A percentile compares a stretch with the other conserved stretches of the same genome.
Evolutionary conservation across 2,113 vertebrate genomes (phyloP).

Genomic region (Rhinoderma darwinii): DNA sequence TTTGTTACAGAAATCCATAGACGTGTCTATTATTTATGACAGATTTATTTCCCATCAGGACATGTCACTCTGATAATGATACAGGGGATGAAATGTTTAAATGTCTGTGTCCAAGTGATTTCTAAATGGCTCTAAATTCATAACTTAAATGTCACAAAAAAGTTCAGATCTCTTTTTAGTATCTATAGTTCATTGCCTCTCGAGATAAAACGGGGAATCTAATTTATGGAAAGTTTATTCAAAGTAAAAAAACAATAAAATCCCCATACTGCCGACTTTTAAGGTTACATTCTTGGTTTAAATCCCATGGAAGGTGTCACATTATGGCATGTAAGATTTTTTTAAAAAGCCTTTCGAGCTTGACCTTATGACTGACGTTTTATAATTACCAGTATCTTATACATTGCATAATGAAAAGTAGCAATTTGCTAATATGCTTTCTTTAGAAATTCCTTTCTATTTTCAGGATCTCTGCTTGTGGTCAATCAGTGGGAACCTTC

Average conservation of each 20-base stretch:
- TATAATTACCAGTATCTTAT: too few relatives aligned
- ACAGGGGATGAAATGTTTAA: neutral
- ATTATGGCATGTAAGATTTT: too few relatives aligned
- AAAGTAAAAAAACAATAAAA: neutral
- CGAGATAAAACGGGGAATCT: neutral
- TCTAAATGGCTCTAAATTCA: neutral
- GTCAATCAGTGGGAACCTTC: too few relatives aligned
- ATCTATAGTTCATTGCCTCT: neutral
- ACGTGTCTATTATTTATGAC: slow-evolving; percentile 9
- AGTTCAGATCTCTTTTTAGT: neutral
- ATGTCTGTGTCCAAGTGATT: neutral
- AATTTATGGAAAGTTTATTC: neutral
- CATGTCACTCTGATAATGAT: neutral
- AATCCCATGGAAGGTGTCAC: too few relatives aligned
- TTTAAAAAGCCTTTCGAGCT: too few relatives aligned
- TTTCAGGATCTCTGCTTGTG: too few relatives aligned
- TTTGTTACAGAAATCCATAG: neutral
- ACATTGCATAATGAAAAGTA: too few relatives aligned
- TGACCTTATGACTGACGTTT: too few relatives aligned
- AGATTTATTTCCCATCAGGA: neutral
- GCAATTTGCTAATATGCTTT: too few relatives aligned
- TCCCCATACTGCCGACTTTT: too few relatives aligned
- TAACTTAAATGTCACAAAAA: neutral
- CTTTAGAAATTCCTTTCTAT: too few relatives aligned
- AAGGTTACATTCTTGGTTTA: too few relatives aligned